Evolutionary conservation across 2,113 vertebrate genomes (phyloP).

Genomic region (Hippocampus abdominalis): DNA sequence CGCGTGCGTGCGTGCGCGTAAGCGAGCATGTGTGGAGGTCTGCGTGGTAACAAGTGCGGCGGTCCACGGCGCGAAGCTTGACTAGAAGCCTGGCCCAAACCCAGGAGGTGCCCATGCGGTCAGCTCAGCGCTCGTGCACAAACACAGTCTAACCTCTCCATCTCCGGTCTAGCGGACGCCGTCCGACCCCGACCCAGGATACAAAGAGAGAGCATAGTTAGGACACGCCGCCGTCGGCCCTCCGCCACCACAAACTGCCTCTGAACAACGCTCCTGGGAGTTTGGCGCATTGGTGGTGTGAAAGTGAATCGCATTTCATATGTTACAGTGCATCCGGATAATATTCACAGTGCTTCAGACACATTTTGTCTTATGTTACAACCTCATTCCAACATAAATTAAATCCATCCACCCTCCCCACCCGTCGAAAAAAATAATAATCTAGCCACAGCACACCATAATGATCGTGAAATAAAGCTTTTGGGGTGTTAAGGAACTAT

Average conservation of each 20-base stretch:
- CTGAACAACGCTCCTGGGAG: slow-evolving; percentile 28
- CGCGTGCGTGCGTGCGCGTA: neutral
- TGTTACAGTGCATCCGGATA: neutral
- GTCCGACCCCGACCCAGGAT: slow-evolving; percentile 72
- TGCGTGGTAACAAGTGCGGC: slow-evolving; percentile 35
- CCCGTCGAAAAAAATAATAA: too few species aligned
- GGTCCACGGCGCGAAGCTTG: slow-evolving; percentile 52
- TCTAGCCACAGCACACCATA: neutral
- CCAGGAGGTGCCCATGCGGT: slow-evolving; percentile 71
- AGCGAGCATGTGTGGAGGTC: slow-evolving; percentile 4
- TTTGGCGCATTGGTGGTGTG: slow-evolving; percentile 5
- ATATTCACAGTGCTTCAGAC: neutral
- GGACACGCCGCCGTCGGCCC: slow-evolving; percentile 40
- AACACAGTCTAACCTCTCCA: slow-evolving; percentile 78
- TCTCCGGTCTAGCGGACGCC: slow-evolving; percentile 76
- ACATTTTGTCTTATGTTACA: neutral
- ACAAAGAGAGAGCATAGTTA: slow-evolving; percentile 74
- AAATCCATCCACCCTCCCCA: neutral
- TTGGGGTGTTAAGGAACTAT: neutral
- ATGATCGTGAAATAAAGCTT: neutral
- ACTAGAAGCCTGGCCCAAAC: slow-evolving; percentile 61
- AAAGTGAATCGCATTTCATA: neutral
- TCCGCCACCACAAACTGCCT: slow-evolving; percentile 10
- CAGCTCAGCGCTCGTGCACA: slow-evolving; percentile 79
- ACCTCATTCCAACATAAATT: too few species aligned